Evolutionary conservation across 2,113 vertebrate genomes (phyloP).

Genomic region (Mola mola): DNA sequence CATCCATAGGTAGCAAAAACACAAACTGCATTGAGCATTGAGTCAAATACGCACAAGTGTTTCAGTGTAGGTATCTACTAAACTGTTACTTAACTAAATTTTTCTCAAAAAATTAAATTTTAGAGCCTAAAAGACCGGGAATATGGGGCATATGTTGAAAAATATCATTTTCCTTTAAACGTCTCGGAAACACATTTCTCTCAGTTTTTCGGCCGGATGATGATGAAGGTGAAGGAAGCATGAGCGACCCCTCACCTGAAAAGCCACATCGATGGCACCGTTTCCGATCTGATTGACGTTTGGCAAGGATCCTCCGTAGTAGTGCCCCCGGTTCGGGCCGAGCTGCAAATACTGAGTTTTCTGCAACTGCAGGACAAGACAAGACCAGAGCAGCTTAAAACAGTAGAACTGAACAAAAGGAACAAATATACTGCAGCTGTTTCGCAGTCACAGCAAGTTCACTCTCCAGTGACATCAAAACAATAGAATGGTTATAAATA

Average conservation of each 20-base stretch:
- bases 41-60: too few species aligned
- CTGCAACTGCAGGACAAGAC: slow-evolving; percentile 83
- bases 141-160: too few species aligned
- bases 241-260: slow-evolving; percentile 84
- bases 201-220: too few species aligned
- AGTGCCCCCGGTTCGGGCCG: slow-evolving; percentile 91
- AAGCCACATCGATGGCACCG: slow-evolving; percentile 85
- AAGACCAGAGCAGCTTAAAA: not conserved
- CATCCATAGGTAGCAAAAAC: too few species aligned
- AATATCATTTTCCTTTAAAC: too few species aligned
- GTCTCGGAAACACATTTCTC: too few species aligned
- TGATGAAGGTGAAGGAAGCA: too few species aligned
- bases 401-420: not conserved
- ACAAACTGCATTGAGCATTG: too few species aligned
- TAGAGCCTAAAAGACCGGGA: too few species aligned
- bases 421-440: not conserved
- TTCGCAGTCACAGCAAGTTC: not conserved
- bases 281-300: slow-evolving; percentile 95
- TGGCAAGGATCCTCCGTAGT: slow-evolving; percentile 93
- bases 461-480: not conserved
- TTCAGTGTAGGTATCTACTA: too few species aligned
- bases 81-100: too few species aligned
- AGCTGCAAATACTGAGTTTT: slow-evolving; percentile 94
- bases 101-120: too few species aligned
- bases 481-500: not conserved